These are phyloP conservation scores for Phyllostomus hastatus DNA, from an alignment of 2,113 vertebrate species.

Conservation along the genomic window DNA sequence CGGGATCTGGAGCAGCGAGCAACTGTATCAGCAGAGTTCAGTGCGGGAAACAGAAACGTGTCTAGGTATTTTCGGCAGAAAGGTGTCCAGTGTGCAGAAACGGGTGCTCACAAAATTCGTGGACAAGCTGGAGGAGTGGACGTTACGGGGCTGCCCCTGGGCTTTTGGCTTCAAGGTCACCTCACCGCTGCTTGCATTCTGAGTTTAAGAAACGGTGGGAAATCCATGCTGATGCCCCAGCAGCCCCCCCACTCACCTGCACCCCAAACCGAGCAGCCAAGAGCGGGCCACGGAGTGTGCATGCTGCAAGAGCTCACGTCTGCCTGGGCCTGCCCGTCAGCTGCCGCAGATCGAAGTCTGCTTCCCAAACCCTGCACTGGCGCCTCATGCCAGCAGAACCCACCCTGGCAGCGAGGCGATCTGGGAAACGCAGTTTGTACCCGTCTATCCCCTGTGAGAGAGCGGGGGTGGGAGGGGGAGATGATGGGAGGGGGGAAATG, in stretches of 20 bases:
- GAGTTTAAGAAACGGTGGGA: background rate
- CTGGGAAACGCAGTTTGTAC: background rate
- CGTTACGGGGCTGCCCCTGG: background rate
- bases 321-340: background rate
- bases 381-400: background rate
- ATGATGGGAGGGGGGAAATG: rapidly evolving
- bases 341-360: background rate
- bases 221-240: background rate
- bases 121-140: background rate
- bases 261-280: background rate
- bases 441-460: background rate
- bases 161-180: background rate
- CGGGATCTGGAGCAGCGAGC: background rate
- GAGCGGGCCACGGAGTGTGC: background rate
- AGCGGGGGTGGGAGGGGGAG: background rate
- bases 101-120: background rate
- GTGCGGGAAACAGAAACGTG: background rate
- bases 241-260: background rate
- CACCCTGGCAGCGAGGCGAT: background rate
- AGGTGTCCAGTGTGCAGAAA: background rate
- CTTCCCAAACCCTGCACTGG: background rate
- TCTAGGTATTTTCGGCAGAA: background rate
- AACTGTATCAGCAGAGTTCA: background rate
- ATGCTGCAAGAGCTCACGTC: rapidly evolving
- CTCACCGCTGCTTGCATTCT: background rate